Base-by-base conservation (phyloP, 2,888 invertebrate species). In the Protophormia terraenovae region DNA sequence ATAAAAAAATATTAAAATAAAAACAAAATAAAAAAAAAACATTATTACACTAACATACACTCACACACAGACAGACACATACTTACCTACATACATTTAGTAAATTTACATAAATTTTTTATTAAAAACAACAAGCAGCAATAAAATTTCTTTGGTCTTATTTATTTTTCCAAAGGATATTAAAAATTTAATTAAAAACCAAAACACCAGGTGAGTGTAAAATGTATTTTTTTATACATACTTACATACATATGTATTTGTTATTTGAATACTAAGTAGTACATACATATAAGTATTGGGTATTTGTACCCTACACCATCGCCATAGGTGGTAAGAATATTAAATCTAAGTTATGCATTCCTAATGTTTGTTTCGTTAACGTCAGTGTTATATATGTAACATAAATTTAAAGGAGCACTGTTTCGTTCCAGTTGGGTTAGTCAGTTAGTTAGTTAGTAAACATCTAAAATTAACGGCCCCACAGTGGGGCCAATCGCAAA, bases 181-280 rank as follows among this genome's bases (percentile, higher is more conserved):
- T 67, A n/a, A 58, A 35, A 24, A 47, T 77, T 76, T 41, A 45
- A 66, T 76, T 76, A 55, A 66, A 67, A 53, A n/a, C 12, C 22
- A 47, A n/a, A 45, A 58, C 66, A 55, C 22, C 55, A 77, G 77
- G 67, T 77, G 45, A 77, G 77, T 76, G 41, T 14, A 27, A 75
- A 29, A 69, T 16, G n/a, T 22, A 10, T 10, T 29, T 19, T 14
- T 27, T 55, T 58, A 4, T 60, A 19, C 19, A 12, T 35, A 32
- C 35, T 60, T 32, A 60, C 5, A 35, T 60, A 58, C 10, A 19
- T 50, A 22, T 4, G 7, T 29, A 16, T 58, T n/a, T 8, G 7
- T 58, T n/a, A n/a, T n/a, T n/a, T n/a, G n/a, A n/a, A n/a, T n/a
- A n/a, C n/a, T n/a, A n/a, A n/a, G n/a, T n/a, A n/a, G n/a, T n/a